Conservation (phyloP, 2,888 invertebrate species). For the Hypomecis atomaria region DNA sequence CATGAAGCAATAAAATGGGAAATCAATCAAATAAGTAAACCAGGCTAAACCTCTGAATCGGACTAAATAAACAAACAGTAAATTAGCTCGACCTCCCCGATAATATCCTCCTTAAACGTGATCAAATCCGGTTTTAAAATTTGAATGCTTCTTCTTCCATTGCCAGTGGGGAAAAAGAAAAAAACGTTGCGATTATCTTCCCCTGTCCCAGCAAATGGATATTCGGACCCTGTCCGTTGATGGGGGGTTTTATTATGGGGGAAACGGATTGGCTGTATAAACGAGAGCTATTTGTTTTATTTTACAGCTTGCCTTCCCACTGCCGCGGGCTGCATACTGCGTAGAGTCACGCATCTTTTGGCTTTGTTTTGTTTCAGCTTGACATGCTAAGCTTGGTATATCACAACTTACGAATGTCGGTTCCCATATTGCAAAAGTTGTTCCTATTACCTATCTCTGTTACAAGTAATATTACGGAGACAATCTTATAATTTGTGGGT, state of each 20-base stretch:
- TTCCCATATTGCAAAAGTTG: too few relatives aligned
- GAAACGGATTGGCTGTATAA: constrained; percentile 45
- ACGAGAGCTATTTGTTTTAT: constrained; percentile 38
- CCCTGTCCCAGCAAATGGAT: constrained; percentile 45
- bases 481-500: too few relatives aligned
- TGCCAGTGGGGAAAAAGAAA: constrained; percentile 29
- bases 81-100: constrained; percentile 25
- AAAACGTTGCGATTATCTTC: constrained; percentile 45
- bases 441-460: too few relatives aligned
- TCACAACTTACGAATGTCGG: too few relatives aligned
- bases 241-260: constrained; percentile 44
- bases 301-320: constrained; percentile 35
- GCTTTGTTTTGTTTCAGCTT: constrained; percentile 5
- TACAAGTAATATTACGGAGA: too few relatives aligned
- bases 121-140: constrained; percentile 42
- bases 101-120: constrained; percentile 41
- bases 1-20: constrained; percentile 15
- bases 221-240: constrained; percentile 44
- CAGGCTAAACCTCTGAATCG: constrained; percentile 25
- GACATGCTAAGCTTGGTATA: background rate
- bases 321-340: constrained; percentile 26
- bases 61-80: constrained; percentile 36
- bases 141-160: constrained; percentile 38
- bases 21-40: constrained; percentile 29
- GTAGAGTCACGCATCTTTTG: constrained; percentile 26